Percentiles rank a stretch among this genome's conserved stretches.
These are phyloP conservation scores for Panzeria rudis DNA, from an alignment of 2,888 invertebrate genomes.

Conservation along the genomic window DNA sequence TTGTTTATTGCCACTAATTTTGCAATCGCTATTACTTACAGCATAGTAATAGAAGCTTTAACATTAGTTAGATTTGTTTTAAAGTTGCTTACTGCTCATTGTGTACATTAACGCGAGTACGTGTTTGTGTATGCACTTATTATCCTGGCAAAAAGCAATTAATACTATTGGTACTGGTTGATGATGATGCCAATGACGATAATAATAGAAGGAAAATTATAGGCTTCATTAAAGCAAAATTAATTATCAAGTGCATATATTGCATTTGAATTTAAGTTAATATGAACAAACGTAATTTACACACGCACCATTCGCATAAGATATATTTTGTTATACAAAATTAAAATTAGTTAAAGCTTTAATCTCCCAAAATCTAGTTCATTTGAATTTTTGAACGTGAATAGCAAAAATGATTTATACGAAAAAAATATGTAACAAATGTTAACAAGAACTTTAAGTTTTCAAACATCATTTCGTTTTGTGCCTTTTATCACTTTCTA, in stretches of 20 bases:
- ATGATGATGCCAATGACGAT: constrained; percentile 32
- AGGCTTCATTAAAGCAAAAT: constrained; percentile 61
- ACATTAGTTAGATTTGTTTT: background rate
- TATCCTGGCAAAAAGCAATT: constrained; percentile 25
- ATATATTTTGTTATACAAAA: background rate
- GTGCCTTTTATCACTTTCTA: background rate
- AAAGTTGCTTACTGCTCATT: background rate
- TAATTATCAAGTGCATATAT: constrained; percentile 75
- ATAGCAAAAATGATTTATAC: no score
- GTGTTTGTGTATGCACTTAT: background rate
- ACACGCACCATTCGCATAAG: background rate
- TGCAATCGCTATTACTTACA: background rate
- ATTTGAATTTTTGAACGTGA: background rate
- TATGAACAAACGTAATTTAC: constrained; percentile 23
- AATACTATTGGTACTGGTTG: constrained; percentile 31
- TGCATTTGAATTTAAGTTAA: constrained; percentile 13
- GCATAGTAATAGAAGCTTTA: background rate
- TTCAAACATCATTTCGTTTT: background rate
- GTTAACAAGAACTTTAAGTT: no score
- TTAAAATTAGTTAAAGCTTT: background rate
- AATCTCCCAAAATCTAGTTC: background rate
- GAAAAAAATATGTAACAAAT: no score
- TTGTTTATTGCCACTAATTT: constrained; percentile 1
- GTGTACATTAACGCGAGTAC: background rate
- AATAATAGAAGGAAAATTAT: constrained; percentile 52